phyloP scores from a whole-genome alignment of 2,888 invertebrate genomes.

The Leptinotarsa juncta region DNA sequence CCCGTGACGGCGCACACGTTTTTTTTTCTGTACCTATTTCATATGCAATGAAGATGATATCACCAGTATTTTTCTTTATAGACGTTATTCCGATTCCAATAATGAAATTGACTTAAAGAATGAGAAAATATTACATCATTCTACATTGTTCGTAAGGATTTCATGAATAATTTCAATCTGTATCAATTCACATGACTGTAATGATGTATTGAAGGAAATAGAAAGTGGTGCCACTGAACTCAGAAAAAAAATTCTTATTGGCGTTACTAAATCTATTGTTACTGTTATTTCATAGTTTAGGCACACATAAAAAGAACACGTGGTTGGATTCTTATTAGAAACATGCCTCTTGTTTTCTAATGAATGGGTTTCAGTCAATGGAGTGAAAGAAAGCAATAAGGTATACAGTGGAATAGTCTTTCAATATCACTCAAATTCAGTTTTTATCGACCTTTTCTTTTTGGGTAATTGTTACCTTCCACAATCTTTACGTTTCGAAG shows the following conservation, averaged over 20 bases:
- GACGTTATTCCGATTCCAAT: background rate
- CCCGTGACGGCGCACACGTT: no score
- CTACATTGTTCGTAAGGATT: background rate
- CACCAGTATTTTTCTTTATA: no score
- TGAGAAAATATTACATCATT: background rate
- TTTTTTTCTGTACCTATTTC: no score
- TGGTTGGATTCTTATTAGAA: slow-evolving; percentile 17
- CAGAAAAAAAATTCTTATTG: background rate
- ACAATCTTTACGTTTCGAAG: no score
- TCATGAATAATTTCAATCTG: background rate
- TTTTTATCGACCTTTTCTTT: no score
- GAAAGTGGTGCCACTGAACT: slow-evolving; percentile 21
- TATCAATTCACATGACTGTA: slow-evolving; percentile 21
- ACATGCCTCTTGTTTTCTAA: background rate
- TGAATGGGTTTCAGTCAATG: background rate
- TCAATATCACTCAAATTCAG: background rate
- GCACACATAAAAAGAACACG: slow-evolving; percentile 9
- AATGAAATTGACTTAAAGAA: background rate
- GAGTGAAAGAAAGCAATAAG: background rate
- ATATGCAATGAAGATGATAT: background rate
- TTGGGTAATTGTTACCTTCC: no score
- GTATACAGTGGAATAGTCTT: background rate
- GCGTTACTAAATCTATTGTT: slow-evolving; percentile 21
- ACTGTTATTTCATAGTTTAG: slow-evolving; percentile 28
- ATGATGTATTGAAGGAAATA: slow-evolving; percentile 26